Base-by-base conservation (phyloP, 2,797 vertebrate species). In the Pempheris klunzingeri region DNA sequence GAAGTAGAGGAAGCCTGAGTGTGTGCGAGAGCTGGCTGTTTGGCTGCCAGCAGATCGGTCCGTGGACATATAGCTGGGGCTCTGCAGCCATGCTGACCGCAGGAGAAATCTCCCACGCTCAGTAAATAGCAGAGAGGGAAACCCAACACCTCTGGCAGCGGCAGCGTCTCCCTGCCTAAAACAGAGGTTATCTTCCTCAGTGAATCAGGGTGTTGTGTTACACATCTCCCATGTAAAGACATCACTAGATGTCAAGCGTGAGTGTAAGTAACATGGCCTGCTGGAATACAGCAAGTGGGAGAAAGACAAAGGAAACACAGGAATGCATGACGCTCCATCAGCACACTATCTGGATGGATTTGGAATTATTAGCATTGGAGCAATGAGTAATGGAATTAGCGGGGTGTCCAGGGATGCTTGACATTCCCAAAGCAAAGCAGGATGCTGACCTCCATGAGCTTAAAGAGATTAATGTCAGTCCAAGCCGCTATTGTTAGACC, bases 151-250 rank as follows among this genome's bases (percentile, higher is more conserved):
- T 81, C 84, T 87, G 81, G 76, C 89, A 72, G 81, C 79, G 84
- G 77, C 84, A 83, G 87, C 88, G 61, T 84, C 87, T 77, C 85
- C 73, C 67, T 69, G 81, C 80, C 87, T 82, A 84, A 91, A 91
- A 90, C 88, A 84, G 83, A 88, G 90, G 89, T 92, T 92, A 93
- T 94, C 92, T 93, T 89, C 90, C 92, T 91, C 88, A 54, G 80
- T 84, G 85, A 83, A 91, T 93, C 93, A 83, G 65, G 70, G 89
- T 81, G 84, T 94, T 89, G 81, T 75, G 86, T 95, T 94, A 90
- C 92, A 86, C 88, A 80, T 88, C 89, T 84, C 77, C 85, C 88
- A 86, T 93, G 95, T 94, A 94, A 90, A 94, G 91, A 95, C 93
- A 90, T 90, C 91, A 93, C 82, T 85, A 77, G 84, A 92, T 88